These are phyloP conservation scores for Drosophila tripunctata DNA, from an alignment of 2,888 invertebrate species.

Conservation along the genomic window DNA sequence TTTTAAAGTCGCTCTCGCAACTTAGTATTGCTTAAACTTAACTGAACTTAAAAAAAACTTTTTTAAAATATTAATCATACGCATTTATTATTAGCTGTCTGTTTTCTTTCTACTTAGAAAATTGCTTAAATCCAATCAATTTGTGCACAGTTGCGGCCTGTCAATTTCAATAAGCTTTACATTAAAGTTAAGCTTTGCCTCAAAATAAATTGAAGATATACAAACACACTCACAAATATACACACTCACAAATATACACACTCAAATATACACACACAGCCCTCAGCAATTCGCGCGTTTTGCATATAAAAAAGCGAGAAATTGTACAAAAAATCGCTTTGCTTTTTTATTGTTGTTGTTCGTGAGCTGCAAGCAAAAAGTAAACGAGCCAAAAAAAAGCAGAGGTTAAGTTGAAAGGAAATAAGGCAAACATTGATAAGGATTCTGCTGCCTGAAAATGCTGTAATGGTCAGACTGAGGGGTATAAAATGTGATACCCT, in stretches of 20 bases:
- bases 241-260: not conserved
- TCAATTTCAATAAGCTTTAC: slow-evolving; percentile 59
- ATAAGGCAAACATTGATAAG: slow-evolving; percentile 14
- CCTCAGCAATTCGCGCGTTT: slow-evolving; percentile 12
- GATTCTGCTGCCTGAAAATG: slow-evolving; percentile 1
- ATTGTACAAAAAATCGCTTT: slow-evolving; percentile 30
- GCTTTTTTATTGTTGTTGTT: slow-evolving; percentile 10
- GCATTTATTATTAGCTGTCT: slow-evolving; percentile 1
- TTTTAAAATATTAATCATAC: slow-evolving; percentile 1
- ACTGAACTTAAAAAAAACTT: slow-evolving; percentile 9
- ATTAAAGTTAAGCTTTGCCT: slow-evolving; percentile 22
- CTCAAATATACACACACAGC: slow-evolving; percentile 7
- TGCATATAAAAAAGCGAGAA: slow-evolving; percentile 44
- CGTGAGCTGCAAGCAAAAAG: slow-evolving; percentile 9
- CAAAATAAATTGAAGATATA: slow-evolving; percentile 6
- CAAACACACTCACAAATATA: slow-evolving; percentile 7
- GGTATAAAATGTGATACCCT: no score
- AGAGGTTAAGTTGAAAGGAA: not conserved
- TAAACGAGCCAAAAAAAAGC: not conserved
- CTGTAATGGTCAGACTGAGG: slow-evolving; percentile 17
- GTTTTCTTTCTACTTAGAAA: not conserved
- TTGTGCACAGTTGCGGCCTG: slow-evolving; percentile 45
- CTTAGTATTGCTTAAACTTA: not conserved
- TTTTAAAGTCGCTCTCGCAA: not conserved
- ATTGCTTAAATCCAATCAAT: slow-evolving; percentile 53